Evolutionary conservation across 2,888 invertebrate species (phyloP), one percentile per base, ranked within the genome.

Genomic region (Phengaris arion): DNA sequence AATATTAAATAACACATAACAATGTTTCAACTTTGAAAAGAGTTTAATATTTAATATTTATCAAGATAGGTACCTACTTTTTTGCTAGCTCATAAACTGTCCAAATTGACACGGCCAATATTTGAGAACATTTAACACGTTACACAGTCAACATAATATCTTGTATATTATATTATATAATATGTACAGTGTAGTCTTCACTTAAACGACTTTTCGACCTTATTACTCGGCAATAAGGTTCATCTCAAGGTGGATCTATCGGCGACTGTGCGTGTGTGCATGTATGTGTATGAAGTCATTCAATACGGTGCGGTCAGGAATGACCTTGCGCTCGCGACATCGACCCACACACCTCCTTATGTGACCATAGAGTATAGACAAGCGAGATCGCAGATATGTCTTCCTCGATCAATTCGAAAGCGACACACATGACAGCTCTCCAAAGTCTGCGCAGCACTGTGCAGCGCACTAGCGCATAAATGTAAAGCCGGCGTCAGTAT

Each of bases 291-390:
- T 55, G 64, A 22, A 64, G 64, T 35, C 35, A 64, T 64, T 64
- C 64, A 64, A 64, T 64, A 12, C 64, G 35, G 35, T 64, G 64
- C 64, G 12, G 64, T 45, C 9, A 52, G 64, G 12, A 35, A 12
- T 64, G 64, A 64, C 64, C 64, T 64, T 64, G 35, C 5, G 59
- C 22, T 35, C 15, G 59, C 12, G 12, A 12, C 64, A 64, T 64
- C 64, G 45, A 64, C 64, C 64, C 64, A 64, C 64, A 64, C 64
- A 64, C 64, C 35, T 64, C 64, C 12, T 64, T 45, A 45, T 15
- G 22, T 22, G 64, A 45, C 64, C 64, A 64, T 13, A 64, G 64
- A 64, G 6, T 35, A 35, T 35, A 35, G 35, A 35, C 35, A 35
- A 22, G 9, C 12, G 12, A 64, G 10, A 10, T 59, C 22, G 22